phyloP scores from a whole-genome alignment of 2,888 invertebrate genomes.

The Cheilosia variabilis region DNA sequence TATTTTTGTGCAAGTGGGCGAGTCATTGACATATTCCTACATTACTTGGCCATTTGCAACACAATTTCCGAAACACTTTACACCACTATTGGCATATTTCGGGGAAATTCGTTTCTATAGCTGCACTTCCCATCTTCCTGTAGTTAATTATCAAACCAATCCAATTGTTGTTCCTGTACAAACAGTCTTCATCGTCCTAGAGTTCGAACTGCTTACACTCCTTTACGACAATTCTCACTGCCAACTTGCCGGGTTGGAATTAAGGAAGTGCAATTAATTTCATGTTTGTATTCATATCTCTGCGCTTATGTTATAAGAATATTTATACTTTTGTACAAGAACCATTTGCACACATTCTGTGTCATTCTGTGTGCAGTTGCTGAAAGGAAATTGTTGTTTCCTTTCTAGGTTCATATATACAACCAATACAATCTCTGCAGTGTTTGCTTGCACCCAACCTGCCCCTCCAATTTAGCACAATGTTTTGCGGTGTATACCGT shows the following conservation, averaged over 20 bases:
- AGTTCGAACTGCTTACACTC: conserved; percentile 5
- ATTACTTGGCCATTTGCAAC: background rate
- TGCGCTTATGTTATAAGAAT: conserved; percentile 34
- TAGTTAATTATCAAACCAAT: conserved; percentile 34
- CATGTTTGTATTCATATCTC: conserved; percentile 53
- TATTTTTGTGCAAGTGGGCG: background rate
- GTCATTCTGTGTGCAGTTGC: conserved; percentile 37
- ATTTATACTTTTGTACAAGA: conserved; percentile 22
- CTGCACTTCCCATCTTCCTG: conserved; percentile 7
- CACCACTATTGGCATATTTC: conserved; percentile 2
- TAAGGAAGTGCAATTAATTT: conserved; percentile 56
- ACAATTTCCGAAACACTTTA: background rate
- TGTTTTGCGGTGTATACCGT: conserved; percentile 36
- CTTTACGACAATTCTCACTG: conserved; percentile 9
- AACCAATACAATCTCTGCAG: conserved; percentile 48
- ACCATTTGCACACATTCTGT: conserved; percentile 3
- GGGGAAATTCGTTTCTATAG: conserved; percentile 9
- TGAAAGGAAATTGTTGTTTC: conserved; percentile 61
- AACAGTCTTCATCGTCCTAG: conserved; percentile 11
- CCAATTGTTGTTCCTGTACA: conserved; percentile 43
- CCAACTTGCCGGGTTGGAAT: conserved; percentile 7
- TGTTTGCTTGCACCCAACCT: conserved; percentile 27
- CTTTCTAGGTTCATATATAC: conserved; percentile 14
- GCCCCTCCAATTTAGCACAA: conserved; percentile 41
- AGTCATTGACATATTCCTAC: conserved; percentile 11